Base-by-base conservation (phyloP, 2,888 invertebrate species). In the Apodemia mormo region DNA sequence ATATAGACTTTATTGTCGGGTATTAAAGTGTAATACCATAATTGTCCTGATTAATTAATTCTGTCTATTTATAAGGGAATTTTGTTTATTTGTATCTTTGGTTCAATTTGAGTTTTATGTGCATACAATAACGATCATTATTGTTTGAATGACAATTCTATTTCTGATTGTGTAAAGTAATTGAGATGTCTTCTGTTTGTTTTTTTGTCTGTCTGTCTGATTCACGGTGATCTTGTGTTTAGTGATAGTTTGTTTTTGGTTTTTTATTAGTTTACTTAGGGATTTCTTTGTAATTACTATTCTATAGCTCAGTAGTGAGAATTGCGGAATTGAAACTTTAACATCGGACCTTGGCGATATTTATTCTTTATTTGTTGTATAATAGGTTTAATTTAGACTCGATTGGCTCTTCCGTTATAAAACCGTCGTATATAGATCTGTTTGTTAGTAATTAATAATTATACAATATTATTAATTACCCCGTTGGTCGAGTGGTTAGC, bases 171-270 rank as follows among this genome's bases (percentile, higher is more conserved):
- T 83, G 85, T 83, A 85, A 87, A 87, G 86, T 92, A 92, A 92
- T 92, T 92, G 92, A 92, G 92, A 82, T 79, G 87, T 92, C 86
- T 88, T 87, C 84, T 85, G 83, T 78, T 85, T 74, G 76, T 77
- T 81, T 79, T 75, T 76, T 74, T 76, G 70, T 76, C 54, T 74
- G 75, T 74, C 69, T 70, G 75, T 76, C 74, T 73, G 70, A 68
- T 74, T 73, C 71, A 61, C 61, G 61, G 65, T 68, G 71, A 71
- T 70, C 71, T 69, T 70, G 75, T 76, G 73, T 76, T 78, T 75
- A 68, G 75, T 77, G 72, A 76, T 75, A 76, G 72, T 70, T 75
- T 74, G 73, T 75, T 75, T 76, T 75, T 72, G 69, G 74, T 71
- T 65, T 66, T 66, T 65, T 67, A 66, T 70, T 66, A 66, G 37